phyloP scores from a whole-genome alignment of 1,140 invertebrate genomes.

The Drosophila biarmipes region DNA sequence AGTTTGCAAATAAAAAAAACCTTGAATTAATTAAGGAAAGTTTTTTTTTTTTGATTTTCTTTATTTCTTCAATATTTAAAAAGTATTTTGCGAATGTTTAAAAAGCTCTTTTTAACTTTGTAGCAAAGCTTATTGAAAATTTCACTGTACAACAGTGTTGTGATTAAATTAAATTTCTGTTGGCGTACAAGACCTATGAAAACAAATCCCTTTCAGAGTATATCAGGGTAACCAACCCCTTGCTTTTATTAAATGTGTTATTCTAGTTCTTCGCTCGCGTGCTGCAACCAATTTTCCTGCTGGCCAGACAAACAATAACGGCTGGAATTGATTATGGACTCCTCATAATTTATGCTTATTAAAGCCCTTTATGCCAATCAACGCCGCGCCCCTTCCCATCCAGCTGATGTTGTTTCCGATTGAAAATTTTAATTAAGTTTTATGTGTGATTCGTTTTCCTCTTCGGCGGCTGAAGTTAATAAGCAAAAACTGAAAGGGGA shows the following conservation, averaged over 20 bases:
- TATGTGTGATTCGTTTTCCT: constrained; percentile 10
- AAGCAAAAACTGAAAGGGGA: not conserved
- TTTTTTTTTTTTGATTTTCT: too few relatives aligned
- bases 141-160: too few relatives aligned
- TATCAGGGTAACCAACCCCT: constrained; percentile 2
- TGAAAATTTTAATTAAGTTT: constrained; percentile 42
- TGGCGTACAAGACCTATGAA: not conserved
- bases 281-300: constrained; percentile 63
- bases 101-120: too few relatives aligned
- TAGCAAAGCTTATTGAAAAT: too few relatives aligned
- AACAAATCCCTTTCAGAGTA: not conserved
- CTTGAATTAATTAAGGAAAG: too few relatives aligned
- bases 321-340: constrained; percentile 65
- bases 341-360: constrained; percentile 69
- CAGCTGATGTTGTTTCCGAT: constrained; percentile 17
- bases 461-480: not conserved
- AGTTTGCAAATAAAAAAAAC: not conserved
- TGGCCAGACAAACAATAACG: constrained; percentile 41
- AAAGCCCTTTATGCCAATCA: constrained; percentile 39
- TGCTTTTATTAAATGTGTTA: not conserved
- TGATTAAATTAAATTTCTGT: too few relatives aligned
- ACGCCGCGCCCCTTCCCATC: constrained; percentile 23
- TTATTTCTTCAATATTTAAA: too few relatives aligned
- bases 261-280: constrained; percentile 39
- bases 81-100: too few relatives aligned